Conservation (phyloP, 2,888 invertebrate genomes). For the Physocephala rufipes region DNA sequence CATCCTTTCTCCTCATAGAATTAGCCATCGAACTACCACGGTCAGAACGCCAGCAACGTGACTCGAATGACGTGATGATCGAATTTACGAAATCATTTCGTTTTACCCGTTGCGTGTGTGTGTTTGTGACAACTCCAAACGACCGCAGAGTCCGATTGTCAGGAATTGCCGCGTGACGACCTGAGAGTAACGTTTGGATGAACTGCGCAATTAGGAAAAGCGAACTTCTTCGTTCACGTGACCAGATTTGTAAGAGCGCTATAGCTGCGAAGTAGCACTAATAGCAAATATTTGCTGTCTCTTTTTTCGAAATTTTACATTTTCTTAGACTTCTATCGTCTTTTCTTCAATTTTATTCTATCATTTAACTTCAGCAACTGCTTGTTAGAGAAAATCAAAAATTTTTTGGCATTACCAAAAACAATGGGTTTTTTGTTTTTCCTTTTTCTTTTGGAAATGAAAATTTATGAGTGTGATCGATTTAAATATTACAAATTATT, state of each 20-base stretch:
- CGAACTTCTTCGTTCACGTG: constrained; percentile 12
- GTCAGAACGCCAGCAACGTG: constrained; percentile 26
- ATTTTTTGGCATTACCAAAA: neutral
- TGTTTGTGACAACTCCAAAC: neutral
- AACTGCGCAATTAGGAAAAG: constrained; percentile 3
- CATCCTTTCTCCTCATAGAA: no score
- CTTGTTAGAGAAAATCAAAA: neutral
- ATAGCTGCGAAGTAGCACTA: neutral
- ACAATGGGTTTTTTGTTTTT: neutral
- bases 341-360: neutral
- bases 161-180: neutral
- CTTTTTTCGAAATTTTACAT: neutral
- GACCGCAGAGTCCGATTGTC: constrained; percentile 1
- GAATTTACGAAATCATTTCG: constrained; percentile 7
- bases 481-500: no score
- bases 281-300: neutral
- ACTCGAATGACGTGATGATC: constrained; percentile 8
- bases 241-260: constrained; percentile 3
- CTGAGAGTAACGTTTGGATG: neutral
- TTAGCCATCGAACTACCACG: neutral
- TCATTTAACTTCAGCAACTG: neutral
- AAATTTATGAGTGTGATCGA: no score
- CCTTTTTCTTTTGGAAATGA: no score
- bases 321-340: neutral
- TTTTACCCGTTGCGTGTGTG: no score